phyloP scores from a whole-genome alignment of 2,888 invertebrate genomes.

The Mythimna pallens region DNA sequence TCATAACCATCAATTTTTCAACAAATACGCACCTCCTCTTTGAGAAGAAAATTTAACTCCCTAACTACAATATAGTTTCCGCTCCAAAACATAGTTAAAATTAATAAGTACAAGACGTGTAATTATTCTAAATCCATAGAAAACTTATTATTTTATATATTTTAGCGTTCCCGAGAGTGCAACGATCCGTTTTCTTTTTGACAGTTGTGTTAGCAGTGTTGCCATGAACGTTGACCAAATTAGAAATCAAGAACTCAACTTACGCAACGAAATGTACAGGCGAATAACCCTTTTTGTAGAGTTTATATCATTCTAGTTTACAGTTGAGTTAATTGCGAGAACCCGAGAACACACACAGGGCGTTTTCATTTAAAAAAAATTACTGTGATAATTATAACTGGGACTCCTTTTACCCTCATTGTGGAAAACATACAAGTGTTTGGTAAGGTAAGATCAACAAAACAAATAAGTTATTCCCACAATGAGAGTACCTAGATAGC shows the following conservation, averaged over 20 bases:
- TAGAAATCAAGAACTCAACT: not conserved
- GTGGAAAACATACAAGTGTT: too few relatives aligned
- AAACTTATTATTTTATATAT: conserved; percentile 80
- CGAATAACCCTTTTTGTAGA: not conserved
- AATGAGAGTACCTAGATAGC: too few relatives aligned
- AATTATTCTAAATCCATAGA: conserved; percentile 87
- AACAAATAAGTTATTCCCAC: too few relatives aligned
- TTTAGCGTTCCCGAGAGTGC: conserved; percentile 81
- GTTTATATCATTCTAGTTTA: not conserved
- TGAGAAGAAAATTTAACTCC: conserved; percentile 94
- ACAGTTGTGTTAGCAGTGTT: conserved; percentile 70
- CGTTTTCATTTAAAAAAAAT: not conserved
- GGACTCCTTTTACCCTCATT: not conserved
- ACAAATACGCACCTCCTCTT: conserved; percentile 93
- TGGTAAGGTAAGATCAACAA: too few relatives aligned
- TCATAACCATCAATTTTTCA: conserved; percentile 85
- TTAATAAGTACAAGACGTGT: conserved; percentile 82
- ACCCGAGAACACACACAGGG: not conserved
- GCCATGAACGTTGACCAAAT: conserved; percentile 43
- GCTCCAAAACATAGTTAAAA: conserved; percentile 95
- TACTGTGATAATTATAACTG: not conserved
- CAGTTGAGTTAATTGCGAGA: not conserved
- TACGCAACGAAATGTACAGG: not conserved
- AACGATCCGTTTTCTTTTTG: conserved; percentile 86
- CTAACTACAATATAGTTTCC: conserved; percentile 93